Conservation (phyloP, 2,888 invertebrate genomes). For the Phaonia tiefii region DNA sequence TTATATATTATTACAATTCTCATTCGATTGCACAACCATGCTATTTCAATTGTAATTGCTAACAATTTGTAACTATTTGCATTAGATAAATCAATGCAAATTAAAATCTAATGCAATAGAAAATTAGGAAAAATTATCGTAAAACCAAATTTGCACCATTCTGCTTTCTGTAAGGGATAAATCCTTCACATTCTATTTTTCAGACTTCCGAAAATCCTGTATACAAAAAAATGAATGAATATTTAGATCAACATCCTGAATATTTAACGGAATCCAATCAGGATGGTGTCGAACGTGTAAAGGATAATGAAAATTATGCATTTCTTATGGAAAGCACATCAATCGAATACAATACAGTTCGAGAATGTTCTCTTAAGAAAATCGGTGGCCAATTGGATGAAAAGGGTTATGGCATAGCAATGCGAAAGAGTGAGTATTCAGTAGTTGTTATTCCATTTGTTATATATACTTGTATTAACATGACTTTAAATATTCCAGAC, state of each 20-base stretch:
- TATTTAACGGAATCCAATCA: conserved; percentile 81
- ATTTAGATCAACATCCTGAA: conserved; percentile 86
- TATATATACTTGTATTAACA: not conserved
- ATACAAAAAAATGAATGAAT: conserved; percentile 90
- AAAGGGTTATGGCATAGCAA: conserved; percentile 88
- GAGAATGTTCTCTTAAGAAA: conserved; percentile 84
- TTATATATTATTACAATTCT: too few relatives aligned
- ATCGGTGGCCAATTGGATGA: conserved; percentile 85
- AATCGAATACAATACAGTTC: conserved; percentile 87
- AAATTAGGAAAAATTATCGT: too few relatives aligned
- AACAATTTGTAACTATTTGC: too few relatives aligned
- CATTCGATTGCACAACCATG: too few relatives aligned
- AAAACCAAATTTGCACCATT: too few relatives aligned
- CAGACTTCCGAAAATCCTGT: conserved; percentile 87
- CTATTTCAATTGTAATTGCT: too few relatives aligned
- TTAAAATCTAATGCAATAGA: too few relatives aligned
- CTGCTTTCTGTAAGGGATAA: too few relatives aligned
- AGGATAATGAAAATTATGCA: conserved; percentile 82
- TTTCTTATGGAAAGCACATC: conserved; percentile 90
- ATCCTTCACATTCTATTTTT: too few relatives aligned
- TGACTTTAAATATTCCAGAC: conserved; percentile 70
- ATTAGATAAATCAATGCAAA: too few relatives aligned
- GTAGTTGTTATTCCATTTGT: not conserved
- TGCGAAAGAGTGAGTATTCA: conserved; percentile 83
- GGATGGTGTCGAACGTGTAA: conserved; percentile 82